Evolutionary conservation across 2,797 vertebrate genomes (phyloP).

Genomic region (Tragelaphus eurycerus): DNA sequence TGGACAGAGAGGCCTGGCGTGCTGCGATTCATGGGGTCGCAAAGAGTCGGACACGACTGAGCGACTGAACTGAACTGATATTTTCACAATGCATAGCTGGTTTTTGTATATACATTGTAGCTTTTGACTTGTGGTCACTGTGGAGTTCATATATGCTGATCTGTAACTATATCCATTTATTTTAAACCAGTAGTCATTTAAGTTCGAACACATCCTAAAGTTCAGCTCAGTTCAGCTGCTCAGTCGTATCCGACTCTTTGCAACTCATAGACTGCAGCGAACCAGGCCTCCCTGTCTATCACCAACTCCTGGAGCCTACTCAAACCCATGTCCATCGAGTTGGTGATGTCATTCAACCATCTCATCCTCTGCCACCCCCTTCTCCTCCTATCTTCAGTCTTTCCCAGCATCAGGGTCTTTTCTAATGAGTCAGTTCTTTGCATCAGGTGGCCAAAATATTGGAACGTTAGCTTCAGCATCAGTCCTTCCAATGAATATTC

Average conservation of each 20-base stretch:
- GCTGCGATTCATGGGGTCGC: too few relatives aligned
- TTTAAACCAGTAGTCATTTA: background rate
- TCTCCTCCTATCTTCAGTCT: background rate
- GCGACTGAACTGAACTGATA: too few relatives aligned
- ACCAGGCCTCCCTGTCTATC: background rate
- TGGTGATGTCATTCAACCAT: background rate
- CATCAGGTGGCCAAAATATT: background rate
- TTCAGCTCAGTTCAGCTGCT: background rate
- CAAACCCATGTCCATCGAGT: background rate
- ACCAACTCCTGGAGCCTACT: background rate
- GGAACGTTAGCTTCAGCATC: background rate
- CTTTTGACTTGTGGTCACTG: background rate
- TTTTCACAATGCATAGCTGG: background rate
- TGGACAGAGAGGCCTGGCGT: too few relatives aligned
- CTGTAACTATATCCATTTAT: background rate
- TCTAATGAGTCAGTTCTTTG: too few relatives aligned
- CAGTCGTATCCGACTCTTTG: background rate
- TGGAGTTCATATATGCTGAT: background rate
- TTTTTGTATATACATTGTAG: background rate
- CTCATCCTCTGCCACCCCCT: background rate
- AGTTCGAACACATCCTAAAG: background rate
- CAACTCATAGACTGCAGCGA: accelerated
- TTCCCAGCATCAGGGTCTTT: background rate
- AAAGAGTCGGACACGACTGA: too few relatives aligned
- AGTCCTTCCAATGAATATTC: background rate